Evolutionary conservation across 2,797 vertebrate species (phyloP), one percentile per base, ranked within the genome.

Genomic region (Neosilurus hyrtlii): DNA sequence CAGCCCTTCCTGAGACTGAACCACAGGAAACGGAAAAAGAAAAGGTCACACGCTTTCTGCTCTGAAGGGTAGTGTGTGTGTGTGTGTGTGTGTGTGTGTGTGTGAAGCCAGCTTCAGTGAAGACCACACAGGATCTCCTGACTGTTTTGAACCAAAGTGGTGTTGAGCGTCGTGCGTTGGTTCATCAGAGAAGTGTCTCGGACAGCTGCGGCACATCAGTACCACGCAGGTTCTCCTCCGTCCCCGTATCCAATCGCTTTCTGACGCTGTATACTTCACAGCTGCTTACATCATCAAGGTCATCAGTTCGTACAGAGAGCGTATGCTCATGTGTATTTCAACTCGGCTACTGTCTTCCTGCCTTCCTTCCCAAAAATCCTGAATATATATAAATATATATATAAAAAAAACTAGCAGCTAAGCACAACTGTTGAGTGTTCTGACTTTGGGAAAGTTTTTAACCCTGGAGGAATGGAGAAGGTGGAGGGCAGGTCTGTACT

Each of bases 71-170:
- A 2, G 26, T 24, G 30, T 43, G 54, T 61, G 56, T 37, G 56
- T 61, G 35, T 68, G 66, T 68, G 66, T 43, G 66, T 70, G 37
- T 22, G 67, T n/a, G 68, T 51, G 68, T 12, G 57, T 22, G 18
- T 22, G 18, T 61, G 57, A 4, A 16, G 37, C 37, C 56, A 18
- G 59, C 59, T 65, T 71, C n/a, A 91, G 89, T 89, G 88, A 86
- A 86, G 90, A 91, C 91, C 91, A 92, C 91, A 84, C 88, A 89
- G 89, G 90, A 90, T 88, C 91, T 91, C 90, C 93, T 90, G 90
- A 91, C 92, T 66, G 93, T 93, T 94, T 26, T 90, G 90, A 94
- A 95, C 94, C 93, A 94, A 95, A 95, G 94, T 92, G 91, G 91
- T 93, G 92, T 92, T 88, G 82, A 88, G 89, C 89, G 89, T 91